Evolutionary conservation across 2,888 invertebrate species (phyloP).

Genomic region (Julus scandinavius): DNA sequence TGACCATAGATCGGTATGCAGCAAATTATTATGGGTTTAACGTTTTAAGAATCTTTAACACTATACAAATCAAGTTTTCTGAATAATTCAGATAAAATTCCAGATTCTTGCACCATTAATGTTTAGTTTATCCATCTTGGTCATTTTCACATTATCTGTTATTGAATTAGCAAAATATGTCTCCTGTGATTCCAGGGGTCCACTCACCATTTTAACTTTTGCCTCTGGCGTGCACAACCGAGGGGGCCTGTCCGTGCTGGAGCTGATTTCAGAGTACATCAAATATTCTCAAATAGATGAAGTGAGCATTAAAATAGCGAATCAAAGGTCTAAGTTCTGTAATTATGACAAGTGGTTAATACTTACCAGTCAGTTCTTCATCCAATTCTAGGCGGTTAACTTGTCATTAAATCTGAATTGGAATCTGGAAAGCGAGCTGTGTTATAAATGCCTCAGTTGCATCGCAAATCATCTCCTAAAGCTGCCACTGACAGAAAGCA

Average conservation of each 20-base stretch:
- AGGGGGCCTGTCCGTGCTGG: constrained; percentile 71
- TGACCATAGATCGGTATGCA: constrained; percentile 35
- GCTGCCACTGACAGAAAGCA: constrained; percentile 70
- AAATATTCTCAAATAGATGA: constrained; percentile 74
- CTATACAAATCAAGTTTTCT: no score
- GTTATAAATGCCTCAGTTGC: constrained; percentile 79
- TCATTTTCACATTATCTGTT: no score
- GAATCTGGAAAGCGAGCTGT: constrained; percentile 79
- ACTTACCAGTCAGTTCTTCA: background rate
- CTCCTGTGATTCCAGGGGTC: constrained; percentile 60
- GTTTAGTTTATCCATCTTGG: no score
- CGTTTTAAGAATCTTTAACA: no score
- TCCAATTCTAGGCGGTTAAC: constrained; percentile 71
- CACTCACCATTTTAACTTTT: constrained; percentile 63
- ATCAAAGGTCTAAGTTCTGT: background rate
- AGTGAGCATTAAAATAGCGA: constrained; percentile 51
- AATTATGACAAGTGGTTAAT: background rate
- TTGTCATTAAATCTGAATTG: constrained; percentile 78
- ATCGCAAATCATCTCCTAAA: constrained; percentile 76
- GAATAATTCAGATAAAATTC: no score
- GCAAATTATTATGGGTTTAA: background rate
- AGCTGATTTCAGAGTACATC: constrained; percentile 75
- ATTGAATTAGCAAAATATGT: background rate
- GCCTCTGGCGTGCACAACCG: constrained; percentile 64
- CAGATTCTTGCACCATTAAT: no score